phyloP scores from a whole-genome alignment of 2,113 vertebrate genomes.

The Apus apus region DNA sequence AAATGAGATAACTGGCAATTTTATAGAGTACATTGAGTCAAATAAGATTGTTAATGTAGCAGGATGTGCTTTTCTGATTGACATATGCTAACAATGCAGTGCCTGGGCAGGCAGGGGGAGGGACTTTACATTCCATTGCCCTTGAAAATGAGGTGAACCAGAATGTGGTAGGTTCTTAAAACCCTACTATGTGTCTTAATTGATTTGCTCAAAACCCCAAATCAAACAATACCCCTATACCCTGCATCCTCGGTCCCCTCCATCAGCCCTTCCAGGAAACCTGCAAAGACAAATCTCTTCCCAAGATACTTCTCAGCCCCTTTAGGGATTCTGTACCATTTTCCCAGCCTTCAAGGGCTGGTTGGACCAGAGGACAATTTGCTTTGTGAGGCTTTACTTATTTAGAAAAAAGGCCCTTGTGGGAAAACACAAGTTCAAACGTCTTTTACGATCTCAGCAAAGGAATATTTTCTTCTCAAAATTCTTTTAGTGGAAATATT shows the following conservation, averaged over 20 bases:
- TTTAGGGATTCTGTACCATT: neutral
- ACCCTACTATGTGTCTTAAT: neutral
- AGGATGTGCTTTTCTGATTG: conserved; percentile 60
- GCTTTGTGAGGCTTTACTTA: no score
- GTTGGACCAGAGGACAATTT: neutral
- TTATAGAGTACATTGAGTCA: conserved; percentile 33
- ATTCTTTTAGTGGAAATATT: neutral
- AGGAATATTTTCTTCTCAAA: neutral
- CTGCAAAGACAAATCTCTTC: neutral
- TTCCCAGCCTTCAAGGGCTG: neutral
- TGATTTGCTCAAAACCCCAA: neutral
- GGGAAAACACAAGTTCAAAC: no score
- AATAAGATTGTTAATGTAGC: conserved; percentile 47
- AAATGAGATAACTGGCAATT: conserved; percentile 38
- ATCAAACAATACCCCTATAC: accelerated
- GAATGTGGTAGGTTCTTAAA: conserved; percentile 20
- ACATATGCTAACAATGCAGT: conserved; percentile 58
- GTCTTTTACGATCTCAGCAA: accelerated
- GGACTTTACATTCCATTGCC: conserved; percentile 63
- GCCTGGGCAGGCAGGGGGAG: conserved; percentile 47
- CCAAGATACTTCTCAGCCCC: neutral
- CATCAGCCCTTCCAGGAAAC: neutral
- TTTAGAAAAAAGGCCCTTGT: no score
- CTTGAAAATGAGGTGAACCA: conserved; percentile 61
- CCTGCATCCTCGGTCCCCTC: neutral